phyloP scores from a whole-genome alignment of 1,140 invertebrate species.

The Sweltsa coloradensis region DNA sequence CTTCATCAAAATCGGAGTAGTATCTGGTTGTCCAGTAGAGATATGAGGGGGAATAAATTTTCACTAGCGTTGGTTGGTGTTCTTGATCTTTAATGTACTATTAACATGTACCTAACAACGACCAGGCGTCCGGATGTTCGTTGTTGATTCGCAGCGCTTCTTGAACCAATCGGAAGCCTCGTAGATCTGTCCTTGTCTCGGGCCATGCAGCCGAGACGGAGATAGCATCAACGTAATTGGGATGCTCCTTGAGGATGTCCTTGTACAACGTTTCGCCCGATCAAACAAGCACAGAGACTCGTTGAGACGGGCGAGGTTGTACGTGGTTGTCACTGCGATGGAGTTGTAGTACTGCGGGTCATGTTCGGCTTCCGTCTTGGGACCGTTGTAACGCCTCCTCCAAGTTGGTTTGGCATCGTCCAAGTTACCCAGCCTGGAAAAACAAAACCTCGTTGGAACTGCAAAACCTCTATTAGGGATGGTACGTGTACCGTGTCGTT shows the following conservation, averaged over 20 bases:
- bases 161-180: slow-evolving; percentile 99
- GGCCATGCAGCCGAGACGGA: slow-evolving; percentile 91
- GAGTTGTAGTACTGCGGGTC: slow-evolving; percentile 93
- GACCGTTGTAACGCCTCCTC: slow-evolving; percentile 71
- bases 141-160: slow-evolving; percentile 86
- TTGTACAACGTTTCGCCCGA: slow-evolving; percentile 95
- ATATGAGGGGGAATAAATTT: too few relatives aligned
- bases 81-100: too few relatives aligned
- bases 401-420: slow-evolving; percentile 75
- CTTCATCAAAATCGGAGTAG: too few relatives aligned
- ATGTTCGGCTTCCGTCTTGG: slow-evolving; percentile 65
- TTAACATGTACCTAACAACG: too few relatives aligned
- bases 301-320: slow-evolving; percentile 88
- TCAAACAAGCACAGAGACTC: slow-evolving; percentile 90
- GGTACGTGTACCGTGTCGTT: too few relatives aligned
- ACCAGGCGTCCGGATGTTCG: slow-evolving; percentile 97
- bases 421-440: slow-evolving; percentile 57
- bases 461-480: too few relatives aligned
- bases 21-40: too few relatives aligned
- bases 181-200: slow-evolving; percentile 96
- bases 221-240: slow-evolving; percentile 94
- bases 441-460: too few relatives aligned
- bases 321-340: slow-evolving; percentile 91
- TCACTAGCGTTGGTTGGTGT: too few relatives aligned
- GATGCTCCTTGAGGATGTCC: slow-evolving; percentile 92